Base-by-base conservation (phyloP, 2,888 invertebrate genomes). In the Eupithecia insigniata region DNA sequence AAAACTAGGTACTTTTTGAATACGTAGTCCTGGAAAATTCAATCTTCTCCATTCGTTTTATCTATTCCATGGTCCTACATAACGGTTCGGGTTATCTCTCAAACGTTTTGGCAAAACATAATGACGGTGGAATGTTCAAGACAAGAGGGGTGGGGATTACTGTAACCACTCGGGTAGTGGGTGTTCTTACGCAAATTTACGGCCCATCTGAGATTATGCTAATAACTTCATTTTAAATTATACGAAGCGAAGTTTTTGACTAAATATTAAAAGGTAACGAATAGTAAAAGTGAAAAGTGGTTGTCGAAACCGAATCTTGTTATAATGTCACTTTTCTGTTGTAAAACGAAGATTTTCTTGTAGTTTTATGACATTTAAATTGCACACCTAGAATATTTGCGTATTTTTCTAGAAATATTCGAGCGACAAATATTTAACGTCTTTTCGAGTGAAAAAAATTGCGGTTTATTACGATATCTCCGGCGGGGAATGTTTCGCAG, bases 61-160 rank as follows among this genome's bases (percentile, higher is more conserved):
- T 81, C 79, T 77, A 81, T 82, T 81, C 79, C 80, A 79, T 79
- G 82, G 69, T 74, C 43, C 79, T 83, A 83, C 83, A 34, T 16
- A 30, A 34, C 77, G 79, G 81, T 78, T 73, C 73, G 79, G 81
- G 81, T 77, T 83, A 80, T 82, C 79, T 73, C 72, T 74, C 77
- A 76, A 79, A 78, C 80, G 76, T 83, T 83, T 81, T 80, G 80
- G 81, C 80, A 81, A 84, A 82, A 82, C 81, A 81, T 85, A 86
- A 86, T 83, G 84, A 82, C 79, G 77, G 79, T 79, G 81, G 81
- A 83, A 85, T 83, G 83, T 82, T 83, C 80, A 67, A 72, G 77
- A 73, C 82, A 78, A 80, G 78, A 80, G 80, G 80, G 78, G 80
- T 82, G 83, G 80, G 83, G 80, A 83, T 85, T 79, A 79, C 76